Evolutionary conservation across 1,140 invertebrate species (phyloP).

Genomic region (Drosophila nikananu): DNA sequence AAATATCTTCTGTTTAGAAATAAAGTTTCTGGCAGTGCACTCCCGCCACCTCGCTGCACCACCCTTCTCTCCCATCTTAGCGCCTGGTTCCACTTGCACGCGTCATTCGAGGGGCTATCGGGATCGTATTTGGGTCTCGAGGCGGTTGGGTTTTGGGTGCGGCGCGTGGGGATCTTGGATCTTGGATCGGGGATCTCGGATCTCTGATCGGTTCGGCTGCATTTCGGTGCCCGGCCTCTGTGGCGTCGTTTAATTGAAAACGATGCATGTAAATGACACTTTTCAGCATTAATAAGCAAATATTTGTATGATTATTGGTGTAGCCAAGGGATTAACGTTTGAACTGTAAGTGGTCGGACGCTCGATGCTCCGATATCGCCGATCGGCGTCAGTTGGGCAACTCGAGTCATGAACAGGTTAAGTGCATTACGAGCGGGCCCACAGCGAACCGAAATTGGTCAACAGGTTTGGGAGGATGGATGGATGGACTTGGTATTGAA

Average conservation of each 20-base stretch:
- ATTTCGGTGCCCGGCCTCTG: slow-evolving; percentile 36
- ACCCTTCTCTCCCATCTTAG: slow-evolving; percentile 26
- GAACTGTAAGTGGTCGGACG: slow-evolving; percentile 52
- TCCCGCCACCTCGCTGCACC: neutral
- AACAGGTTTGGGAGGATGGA: slow-evolving; percentile 41
- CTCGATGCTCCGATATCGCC: slow-evolving; percentile 40
- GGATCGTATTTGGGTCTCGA: slow-evolving; percentile 49
- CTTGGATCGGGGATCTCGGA: slow-evolving; percentile 41
- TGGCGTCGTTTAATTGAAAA: slow-evolving; percentile 84
- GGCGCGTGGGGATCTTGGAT: slow-evolving; percentile 46
- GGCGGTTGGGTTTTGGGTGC: slow-evolving; percentile 43
- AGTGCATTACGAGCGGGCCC: slow-evolving; percentile 48
- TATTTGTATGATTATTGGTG: slow-evolving; percentile 84
- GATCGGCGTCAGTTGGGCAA: slow-evolving; percentile 48
- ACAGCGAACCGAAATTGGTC: slow-evolving; percentile 27
- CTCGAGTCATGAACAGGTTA: slow-evolving; percentile 53
- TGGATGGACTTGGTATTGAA: slow-evolving; percentile 7
- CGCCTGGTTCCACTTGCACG: slow-evolving; percentile 49
- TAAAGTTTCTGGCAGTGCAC: slow-evolving; percentile 8
- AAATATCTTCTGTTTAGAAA: neutral
- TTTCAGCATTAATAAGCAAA: slow-evolving; percentile 85
- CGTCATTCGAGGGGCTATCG: slow-evolving; percentile 45
- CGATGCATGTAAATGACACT: slow-evolving; percentile 85
- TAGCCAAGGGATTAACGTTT: slow-evolving; percentile 71
- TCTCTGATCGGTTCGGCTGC: slow-evolving; percentile 31